Conservation (phyloP, 1,140 invertebrate species). For the Cherax destructor region DNA sequence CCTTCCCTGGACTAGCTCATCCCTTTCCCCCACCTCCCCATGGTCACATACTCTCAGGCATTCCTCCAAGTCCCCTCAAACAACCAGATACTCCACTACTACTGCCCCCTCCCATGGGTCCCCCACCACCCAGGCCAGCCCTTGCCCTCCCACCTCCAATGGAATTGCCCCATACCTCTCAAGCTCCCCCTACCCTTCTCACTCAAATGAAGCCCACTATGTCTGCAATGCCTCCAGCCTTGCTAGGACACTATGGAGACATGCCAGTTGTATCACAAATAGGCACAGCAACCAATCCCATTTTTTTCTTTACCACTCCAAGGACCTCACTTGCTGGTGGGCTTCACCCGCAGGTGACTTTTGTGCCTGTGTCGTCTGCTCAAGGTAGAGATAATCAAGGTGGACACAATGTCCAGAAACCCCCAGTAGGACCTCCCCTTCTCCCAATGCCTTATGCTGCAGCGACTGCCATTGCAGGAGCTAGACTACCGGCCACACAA, state of each 20-base stretch:
- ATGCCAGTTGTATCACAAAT: conserved; percentile 58
- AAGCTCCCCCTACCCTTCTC: conserved; percentile 66
- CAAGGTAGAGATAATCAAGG: conserved; percentile 70
- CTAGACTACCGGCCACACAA: conserved; percentile 73
- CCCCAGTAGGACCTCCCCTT: conserved; percentile 54
- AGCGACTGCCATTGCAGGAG: conserved; percentile 72
- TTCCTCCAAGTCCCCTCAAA: conserved; percentile 74
- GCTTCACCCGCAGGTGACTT: conserved; percentile 58
- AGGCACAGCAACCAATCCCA: conserved; percentile 14
- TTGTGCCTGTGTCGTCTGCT: conserved; percentile 72
- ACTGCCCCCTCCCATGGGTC: conserved; percentile 73
- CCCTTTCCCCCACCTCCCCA: conserved; percentile 74
- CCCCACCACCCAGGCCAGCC: conserved; percentile 59
- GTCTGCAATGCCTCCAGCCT: conserved; percentile 49
- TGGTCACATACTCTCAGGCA: conserved; percentile 74
- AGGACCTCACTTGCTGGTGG: conserved; percentile 44
- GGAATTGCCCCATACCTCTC: conserved; percentile 63
- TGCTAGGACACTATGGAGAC: conserved; percentile 60
- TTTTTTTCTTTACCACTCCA: conserved; percentile 45
- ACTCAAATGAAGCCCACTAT: conserved; percentile 48
- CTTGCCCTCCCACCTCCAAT: conserved; percentile 62
- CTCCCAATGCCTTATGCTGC: conserved; percentile 69
- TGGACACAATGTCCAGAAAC: conserved; percentile 59
- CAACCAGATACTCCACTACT: conserved; percentile 74
- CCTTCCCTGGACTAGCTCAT: conserved; percentile 76